phyloP scores from a whole-genome alignment of 2,797 vertebrate genomes.

The Rhinella marina region DNA sequence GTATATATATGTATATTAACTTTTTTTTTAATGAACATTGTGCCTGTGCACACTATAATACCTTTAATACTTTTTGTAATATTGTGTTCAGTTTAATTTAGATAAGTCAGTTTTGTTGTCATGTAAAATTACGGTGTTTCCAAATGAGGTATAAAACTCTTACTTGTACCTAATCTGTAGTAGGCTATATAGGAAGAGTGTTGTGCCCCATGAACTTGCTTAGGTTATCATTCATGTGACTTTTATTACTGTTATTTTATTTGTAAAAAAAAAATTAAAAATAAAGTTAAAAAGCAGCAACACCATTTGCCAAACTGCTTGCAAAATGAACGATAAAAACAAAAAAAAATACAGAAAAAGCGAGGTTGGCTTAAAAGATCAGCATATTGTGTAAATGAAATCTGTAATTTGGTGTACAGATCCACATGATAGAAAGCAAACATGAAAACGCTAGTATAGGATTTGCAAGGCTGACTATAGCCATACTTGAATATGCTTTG shows the following conservation, averaged over 20 bases:
- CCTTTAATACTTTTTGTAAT: slow-evolving; percentile 53
- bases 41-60: slow-evolving; percentile 55
- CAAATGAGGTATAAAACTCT: slow-evolving; percentile 34
- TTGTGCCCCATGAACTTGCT: slow-evolving; percentile 46
- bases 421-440: slow-evolving; percentile 76
- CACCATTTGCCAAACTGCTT: slow-evolving; percentile 79
- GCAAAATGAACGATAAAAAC: slow-evolving; percentile 54
- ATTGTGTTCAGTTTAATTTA: slow-evolving; percentile 49
- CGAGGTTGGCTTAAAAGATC: slow-evolving; percentile 66
- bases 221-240: slow-evolving; percentile 53
- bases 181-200: slow-evolving; percentile 44
- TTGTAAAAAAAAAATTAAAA: slow-evolving; percentile 41
- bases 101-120: slow-evolving; percentile 43
- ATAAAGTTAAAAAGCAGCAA: neutral
- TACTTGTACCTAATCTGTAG: slow-evolving; percentile 41
- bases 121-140: slow-evolving; percentile 45
- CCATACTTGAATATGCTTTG: slow-evolving; percentile 98
- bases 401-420: slow-evolving; percentile 84
- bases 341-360: slow-evolving; percentile 62
- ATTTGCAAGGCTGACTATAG: slow-evolving; percentile 89
- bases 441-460: slow-evolving; percentile 76
- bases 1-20: slow-evolving; percentile 56
- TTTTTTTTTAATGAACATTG: slow-evolving; percentile 54
- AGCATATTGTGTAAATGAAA: slow-evolving; percentile 74
- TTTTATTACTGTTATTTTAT: slow-evolving; percentile 64